These are phyloP conservation scores for Conomelus anceps DNA, from an alignment of 2,888 invertebrate species.

Conservation along the genomic window DNA sequence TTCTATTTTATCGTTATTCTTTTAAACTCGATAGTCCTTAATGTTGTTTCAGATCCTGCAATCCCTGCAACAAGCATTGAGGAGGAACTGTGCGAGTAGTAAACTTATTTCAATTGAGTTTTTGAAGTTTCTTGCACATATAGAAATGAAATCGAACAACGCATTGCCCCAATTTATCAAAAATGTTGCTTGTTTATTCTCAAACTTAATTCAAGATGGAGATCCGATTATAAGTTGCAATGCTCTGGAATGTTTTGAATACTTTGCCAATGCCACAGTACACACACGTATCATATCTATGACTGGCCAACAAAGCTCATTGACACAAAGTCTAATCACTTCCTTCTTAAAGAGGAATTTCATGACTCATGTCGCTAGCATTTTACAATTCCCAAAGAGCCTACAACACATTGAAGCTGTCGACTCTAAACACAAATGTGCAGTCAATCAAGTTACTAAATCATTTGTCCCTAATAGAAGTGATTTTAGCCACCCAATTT, in stretches of 20 bases:
- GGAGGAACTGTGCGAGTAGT: background rate
- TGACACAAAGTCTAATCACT: background rate
- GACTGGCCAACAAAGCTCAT: background rate
- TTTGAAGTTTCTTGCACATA: background rate
- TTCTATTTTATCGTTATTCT: background rate
- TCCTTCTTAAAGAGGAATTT: background rate
- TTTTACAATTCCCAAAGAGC: background rate
- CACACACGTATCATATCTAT: background rate
- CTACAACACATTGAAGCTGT: background rate
- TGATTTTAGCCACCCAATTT: background rate
- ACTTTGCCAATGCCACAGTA: background rate
- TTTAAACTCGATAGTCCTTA: background rate
- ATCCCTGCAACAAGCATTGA: background rate
- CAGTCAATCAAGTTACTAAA: background rate
- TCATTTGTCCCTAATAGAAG: background rate
- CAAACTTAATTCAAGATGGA: background rate
- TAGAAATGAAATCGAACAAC: background rate
- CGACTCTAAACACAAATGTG: background rate
- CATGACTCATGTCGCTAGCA: background rate
- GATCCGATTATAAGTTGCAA: background rate
- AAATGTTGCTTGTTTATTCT: background rate
- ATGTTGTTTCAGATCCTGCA: background rate
- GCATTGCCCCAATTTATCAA: background rate
- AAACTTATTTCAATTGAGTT: background rate
- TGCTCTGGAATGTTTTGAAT: background rate